phyloP scores from a whole-genome alignment of 2,113 vertebrate genomes.

The Tichodroma muraria region DNA sequence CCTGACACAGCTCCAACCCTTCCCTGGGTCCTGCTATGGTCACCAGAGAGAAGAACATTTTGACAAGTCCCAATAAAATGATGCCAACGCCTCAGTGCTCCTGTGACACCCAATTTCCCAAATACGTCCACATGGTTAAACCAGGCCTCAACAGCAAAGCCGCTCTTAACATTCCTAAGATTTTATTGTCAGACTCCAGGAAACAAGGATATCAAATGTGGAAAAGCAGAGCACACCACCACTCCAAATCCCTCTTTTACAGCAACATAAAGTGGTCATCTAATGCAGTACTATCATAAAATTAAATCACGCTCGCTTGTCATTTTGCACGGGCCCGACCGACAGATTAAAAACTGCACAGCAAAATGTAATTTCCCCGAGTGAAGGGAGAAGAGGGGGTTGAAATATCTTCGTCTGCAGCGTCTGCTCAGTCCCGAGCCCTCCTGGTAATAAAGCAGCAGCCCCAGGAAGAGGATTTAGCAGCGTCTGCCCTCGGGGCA shows the following conservation, averaged over 20 bases:
- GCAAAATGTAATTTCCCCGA: constrained; percentile 65
- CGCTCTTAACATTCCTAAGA: background rate
- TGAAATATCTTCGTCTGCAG: constrained; percentile 57
- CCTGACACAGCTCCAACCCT: background rate
- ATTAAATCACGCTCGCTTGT: constrained; percentile 61
- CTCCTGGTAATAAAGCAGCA: constrained; percentile 12
- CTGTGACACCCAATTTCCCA: background rate
- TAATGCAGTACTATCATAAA: constrained; percentile 58
- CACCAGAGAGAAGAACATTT: background rate
- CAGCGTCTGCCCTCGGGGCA: constrained; percentile 24
- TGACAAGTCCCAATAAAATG: background rate
- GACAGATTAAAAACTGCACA: constrained; percentile 61
- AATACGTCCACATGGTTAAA: fast-evolving
- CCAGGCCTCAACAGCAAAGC: background rate
- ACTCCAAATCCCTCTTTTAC: constrained; percentile 60
- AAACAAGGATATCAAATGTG: background rate
- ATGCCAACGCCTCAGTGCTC: background rate
- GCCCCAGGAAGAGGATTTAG: constrained; percentile 35
- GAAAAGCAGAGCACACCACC: constrained; percentile 18
- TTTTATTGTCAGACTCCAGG: background rate
- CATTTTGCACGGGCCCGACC: constrained; percentile 17
- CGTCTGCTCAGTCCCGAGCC: background rate
- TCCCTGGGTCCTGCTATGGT: background rate
- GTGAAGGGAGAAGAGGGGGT: constrained; percentile 39
- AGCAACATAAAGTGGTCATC: constrained; percentile 58